These are phyloP conservation scores for Carassius gibelio DNA, from an alignment of 2,113 vertebrate species.

Conservation along the genomic window DNA sequence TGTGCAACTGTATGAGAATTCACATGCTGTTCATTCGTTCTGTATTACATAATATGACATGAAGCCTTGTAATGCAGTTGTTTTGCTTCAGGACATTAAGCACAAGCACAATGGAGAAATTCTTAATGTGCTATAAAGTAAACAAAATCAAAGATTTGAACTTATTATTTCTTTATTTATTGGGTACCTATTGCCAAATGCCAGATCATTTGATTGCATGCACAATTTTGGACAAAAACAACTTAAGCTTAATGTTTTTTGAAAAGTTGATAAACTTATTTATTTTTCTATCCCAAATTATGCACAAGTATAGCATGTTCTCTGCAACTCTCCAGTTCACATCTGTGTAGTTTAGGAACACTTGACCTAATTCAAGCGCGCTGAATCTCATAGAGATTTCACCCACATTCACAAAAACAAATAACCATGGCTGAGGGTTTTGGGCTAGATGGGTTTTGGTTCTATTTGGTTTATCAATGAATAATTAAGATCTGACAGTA, in stretches of 20 bases:
- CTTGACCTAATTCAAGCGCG: too few relatives aligned
- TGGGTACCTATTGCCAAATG: not conserved
- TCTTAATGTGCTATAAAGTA: not conserved
- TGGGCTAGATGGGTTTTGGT: not conserved
- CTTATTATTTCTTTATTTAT: not conserved
- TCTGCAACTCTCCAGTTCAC: not conserved
- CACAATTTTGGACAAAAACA: not conserved
- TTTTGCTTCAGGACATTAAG: not conserved
- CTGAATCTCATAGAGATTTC: too few relatives aligned
- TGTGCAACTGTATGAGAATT: not conserved
- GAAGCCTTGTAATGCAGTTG: not conserved
- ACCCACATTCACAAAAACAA: not conserved
- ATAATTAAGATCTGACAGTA: not conserved
- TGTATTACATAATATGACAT: not conserved
- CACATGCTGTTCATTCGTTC: not conserved
- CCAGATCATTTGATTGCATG: not conserved
- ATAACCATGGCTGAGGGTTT: too few relatives aligned
- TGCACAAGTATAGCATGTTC: not conserved
- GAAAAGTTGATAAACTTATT: too few relatives aligned
- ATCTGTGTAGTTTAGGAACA: too few relatives aligned
- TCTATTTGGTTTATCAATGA: not conserved
- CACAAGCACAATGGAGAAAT: not conserved
- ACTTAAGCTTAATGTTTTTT: not conserved
- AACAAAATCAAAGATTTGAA: not conserved
- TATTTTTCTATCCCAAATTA: not conserved